Percentiles rank a stretch among this genome's conserved stretches.
These are phyloP conservation scores for Phainopepla nitens DNA, from an alignment of 2,113 vertebrate species.

Conservation along the genomic window DNA sequence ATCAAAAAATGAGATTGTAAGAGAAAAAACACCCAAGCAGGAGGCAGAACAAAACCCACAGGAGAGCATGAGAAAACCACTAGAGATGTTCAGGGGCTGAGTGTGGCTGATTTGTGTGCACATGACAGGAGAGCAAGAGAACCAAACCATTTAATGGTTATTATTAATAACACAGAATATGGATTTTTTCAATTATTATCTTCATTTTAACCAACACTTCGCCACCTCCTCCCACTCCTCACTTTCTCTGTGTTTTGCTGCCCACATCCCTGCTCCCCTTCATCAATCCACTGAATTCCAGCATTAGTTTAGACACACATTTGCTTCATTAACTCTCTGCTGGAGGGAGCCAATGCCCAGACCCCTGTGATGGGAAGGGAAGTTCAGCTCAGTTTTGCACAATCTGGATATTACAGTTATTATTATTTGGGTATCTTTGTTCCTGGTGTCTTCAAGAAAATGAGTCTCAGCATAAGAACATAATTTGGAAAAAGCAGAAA, in stretches of 20 bases:
- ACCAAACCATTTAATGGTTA: not conserved
- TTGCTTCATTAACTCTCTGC: not conserved
- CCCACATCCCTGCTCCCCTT: not conserved
- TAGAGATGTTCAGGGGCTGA: constrained; percentile 42
- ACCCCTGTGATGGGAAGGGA: accelerated
- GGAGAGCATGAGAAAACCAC: constrained; percentile 18
- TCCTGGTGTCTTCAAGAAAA: not conserved
- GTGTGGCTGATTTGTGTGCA: constrained; percentile 36
- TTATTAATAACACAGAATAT: not conserved
- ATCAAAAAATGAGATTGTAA: not conserved
- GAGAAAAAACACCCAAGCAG: not conserved
- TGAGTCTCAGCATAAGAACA: accelerated
- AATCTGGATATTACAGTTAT: not conserved
- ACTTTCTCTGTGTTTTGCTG: not conserved
- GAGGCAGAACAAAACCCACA: not conserved
- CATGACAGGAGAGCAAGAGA: not conserved
- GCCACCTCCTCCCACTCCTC: not conserved
- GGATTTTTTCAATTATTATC: not conserved
- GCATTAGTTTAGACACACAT: not conserved
- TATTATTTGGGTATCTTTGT: not conserved
- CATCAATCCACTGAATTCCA: not conserved
- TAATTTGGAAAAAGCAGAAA: not conserved
- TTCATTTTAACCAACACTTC: not conserved
- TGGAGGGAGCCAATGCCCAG: not conserved
- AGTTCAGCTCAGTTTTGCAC: not conserved